phyloP scores from a whole-genome alignment of 1,140 invertebrate genomes.

The Pseudobourletiella spinata region DNA sequence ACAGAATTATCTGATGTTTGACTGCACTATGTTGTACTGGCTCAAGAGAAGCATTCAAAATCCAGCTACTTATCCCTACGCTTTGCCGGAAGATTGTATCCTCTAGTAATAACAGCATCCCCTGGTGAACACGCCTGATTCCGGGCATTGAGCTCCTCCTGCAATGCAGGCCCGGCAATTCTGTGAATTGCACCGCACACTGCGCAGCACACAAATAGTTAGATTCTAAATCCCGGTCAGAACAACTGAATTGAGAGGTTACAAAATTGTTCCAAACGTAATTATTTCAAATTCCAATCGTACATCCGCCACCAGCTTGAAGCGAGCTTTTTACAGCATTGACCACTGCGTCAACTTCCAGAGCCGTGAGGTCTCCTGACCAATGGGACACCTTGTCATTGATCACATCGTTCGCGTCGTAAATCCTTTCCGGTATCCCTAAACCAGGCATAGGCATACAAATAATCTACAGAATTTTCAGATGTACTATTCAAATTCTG shows the following conservation, averaged over 20 bases:
- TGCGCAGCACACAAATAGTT: too few relatives aligned
- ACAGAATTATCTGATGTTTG: too few relatives aligned
- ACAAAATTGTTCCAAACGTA: too few relatives aligned
- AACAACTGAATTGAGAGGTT: too few relatives aligned
- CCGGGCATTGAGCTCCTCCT: slow-evolving; percentile 59
- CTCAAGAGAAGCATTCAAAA: too few relatives aligned
- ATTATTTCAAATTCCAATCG: too few relatives aligned
- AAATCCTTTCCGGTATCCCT: neutral
- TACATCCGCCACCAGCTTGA: slow-evolving; percentile 64
- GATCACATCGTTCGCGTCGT: slow-evolving; percentile 34
- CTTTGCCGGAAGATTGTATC: slow-evolving; percentile 63
- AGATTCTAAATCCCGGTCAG: too few relatives aligned
- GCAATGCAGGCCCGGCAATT: slow-evolving; percentile 56
- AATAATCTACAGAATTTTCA: too few relatives aligned
- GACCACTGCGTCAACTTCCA: slow-evolving; percentile 82
- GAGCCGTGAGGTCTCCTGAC: slow-evolving; percentile 72
- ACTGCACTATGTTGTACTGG: too few relatives aligned
- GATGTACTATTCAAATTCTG: too few relatives aligned
- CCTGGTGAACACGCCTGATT: slow-evolving; percentile 66
- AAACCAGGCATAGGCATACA: too few relatives aligned
- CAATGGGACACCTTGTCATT: slow-evolving; percentile 56
- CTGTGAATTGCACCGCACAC: slow-evolving; percentile 71
- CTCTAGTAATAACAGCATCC: slow-evolving; percentile 69
- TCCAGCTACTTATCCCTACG: too few relatives aligned
- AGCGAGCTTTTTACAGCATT: slow-evolving; percentile 81